Base-by-base conservation (phyloP, 2,113 vertebrate species). In the Pollachius pollachius region DNA sequence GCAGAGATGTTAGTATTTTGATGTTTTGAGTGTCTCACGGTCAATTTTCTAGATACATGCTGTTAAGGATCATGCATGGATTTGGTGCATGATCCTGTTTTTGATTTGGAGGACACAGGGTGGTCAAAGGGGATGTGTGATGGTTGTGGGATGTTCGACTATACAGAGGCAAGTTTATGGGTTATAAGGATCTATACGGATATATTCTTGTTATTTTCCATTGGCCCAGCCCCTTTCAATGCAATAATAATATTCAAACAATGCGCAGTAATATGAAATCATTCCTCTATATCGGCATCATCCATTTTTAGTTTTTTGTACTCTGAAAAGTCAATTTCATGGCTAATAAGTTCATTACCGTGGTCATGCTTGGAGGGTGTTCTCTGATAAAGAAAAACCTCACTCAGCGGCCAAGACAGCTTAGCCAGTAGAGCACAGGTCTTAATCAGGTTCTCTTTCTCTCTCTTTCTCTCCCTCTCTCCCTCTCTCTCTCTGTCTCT, bases 261-360 rank as follows among this genome's bases (percentile, higher is more conserved):
- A 89, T 74, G 71, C 60, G 57, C 54, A 70, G 57, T 77, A 85
- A 81, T 74, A 70, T 18, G 11, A 74, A 81, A 78, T 73, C 74
- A 74, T 71, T 81, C 59, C 77, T 56, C 67, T 79, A 77, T 84
- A 80, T 71, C 80, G 79, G 85, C 74, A 63, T 79, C 74, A 63
- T 78, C 73, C 21, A 57, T 27, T 62, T 15, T 77, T 71, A 70
- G 80, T 68, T 60, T 73, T 77, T 72, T 87, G 87, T 86, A 90
- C 41, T 89, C 85, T 76, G 74, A 85, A 88, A 91, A 91, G 90
- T 89, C 85, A 88, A 92, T 92, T 92, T 92, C 90, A 91, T 89
- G 85, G 84, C 84, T 91, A 90, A 91, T 88, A 80, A 85, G 86
- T 90, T 92, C 88, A 91, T 90, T 90, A 91, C 83, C 79, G 75